Evolutionary conservation across 2,797 vertebrate species (phyloP).

Genomic region (Leuciscus waleckii): DNA sequence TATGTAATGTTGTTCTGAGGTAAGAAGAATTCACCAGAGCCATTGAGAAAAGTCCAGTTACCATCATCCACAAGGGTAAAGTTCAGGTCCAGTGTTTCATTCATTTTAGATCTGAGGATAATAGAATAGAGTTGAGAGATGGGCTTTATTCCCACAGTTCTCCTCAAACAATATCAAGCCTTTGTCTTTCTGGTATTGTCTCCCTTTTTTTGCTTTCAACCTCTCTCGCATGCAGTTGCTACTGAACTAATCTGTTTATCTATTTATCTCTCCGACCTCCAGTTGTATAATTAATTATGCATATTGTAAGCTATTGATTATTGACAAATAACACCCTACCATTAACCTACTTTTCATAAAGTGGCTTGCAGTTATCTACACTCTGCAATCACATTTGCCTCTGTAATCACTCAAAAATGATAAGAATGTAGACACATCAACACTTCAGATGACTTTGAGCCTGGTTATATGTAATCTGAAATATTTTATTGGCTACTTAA

Average conservation of each 20-base stretch:
- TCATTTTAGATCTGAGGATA: slow-evolving; percentile 75
- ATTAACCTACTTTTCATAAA: not conserved
- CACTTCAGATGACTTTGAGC: not conserved
- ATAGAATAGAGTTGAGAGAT: slow-evolving; percentile 33
- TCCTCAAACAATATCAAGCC: not conserved
- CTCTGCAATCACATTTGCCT: not conserved
- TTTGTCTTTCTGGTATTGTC: not conserved
- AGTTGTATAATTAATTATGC: slow-evolving; percentile 1
- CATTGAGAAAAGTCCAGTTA: slow-evolving; percentile 71
- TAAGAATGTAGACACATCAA: not conserved
- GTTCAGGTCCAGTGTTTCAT: slow-evolving; percentile 72
- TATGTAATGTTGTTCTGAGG: slow-evolving; percentile 82
- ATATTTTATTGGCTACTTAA: not conserved
- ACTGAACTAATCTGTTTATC: not conserved
- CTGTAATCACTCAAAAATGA: not conserved
- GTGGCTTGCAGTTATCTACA: not conserved
- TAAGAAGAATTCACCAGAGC: slow-evolving; percentile 61
- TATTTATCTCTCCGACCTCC: not conserved
- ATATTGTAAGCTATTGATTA: slow-evolving; percentile 5
- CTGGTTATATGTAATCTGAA: not conserved
- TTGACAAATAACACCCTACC: not conserved
- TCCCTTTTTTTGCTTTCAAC: not conserved
- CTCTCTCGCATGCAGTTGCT: not conserved
- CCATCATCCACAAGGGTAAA: slow-evolving; percentile 66
- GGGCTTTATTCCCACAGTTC: not conserved